A percentile compares a stretch with the other conserved stretches of the same genome.
Evolutionary conservation across 2,113 vertebrate species (phyloP).

Genomic region (Proteles cristata): DNA sequence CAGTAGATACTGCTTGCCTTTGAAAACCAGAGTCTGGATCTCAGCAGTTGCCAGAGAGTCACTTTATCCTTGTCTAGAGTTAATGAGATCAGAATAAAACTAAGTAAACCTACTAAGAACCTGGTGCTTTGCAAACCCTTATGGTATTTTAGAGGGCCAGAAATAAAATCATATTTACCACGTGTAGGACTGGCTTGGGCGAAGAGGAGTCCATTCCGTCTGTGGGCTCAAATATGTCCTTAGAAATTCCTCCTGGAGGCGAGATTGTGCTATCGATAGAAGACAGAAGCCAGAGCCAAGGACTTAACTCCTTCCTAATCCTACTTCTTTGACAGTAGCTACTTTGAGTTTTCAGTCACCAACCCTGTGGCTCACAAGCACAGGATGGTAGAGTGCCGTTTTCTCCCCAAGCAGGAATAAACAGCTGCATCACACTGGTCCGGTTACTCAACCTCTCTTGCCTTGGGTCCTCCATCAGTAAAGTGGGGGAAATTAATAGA

Average conservation of each 20-base stretch:
- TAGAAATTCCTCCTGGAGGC: neutral
- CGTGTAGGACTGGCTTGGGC: neutral
- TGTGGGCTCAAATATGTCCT: neutral
- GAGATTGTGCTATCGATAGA: neutral
- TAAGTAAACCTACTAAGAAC: constrained; percentile 13
- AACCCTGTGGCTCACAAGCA: neutral
- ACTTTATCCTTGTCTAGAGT: constrained; percentile 55
- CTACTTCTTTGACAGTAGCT: neutral
- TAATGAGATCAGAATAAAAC: constrained; percentile 60
- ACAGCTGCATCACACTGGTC: neutral
- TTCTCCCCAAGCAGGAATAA: neutral
- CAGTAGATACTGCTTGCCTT: neutral
- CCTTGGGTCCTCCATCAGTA: neutral
- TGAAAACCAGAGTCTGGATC: neutral
- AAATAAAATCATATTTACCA: constrained; percentile 20
- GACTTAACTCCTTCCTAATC: neutral
- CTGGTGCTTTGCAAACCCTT: constrained; percentile 2
- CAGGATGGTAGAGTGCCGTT: neutral
- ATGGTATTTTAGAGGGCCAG: neutral
- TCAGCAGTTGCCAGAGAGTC: constrained; percentile 44
- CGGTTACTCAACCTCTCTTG: neutral
- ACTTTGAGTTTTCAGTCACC: neutral
- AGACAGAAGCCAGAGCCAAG: neutral
- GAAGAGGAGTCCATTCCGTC: neutral
- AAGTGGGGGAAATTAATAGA: neutral